Conservation (phyloP, 2,888 invertebrate genomes). For the Podotricha telesiphe region DNA sequence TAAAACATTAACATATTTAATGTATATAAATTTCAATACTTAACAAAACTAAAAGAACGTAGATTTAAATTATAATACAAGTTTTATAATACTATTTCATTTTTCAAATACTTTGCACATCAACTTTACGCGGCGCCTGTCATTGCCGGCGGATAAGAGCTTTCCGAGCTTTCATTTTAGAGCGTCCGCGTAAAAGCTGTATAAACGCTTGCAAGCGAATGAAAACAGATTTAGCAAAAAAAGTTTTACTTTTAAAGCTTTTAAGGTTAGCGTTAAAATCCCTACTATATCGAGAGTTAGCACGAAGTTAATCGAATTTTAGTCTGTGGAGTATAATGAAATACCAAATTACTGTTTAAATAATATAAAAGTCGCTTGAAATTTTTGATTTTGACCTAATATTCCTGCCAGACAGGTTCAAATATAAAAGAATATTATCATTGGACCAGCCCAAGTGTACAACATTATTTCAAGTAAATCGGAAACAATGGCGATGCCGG, state of each 20-base stretch:
- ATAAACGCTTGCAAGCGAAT: conserved; percentile 22
- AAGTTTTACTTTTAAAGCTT: conserved; percentile 12
- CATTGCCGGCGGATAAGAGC: conserved; percentile 33
- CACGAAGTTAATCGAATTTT: conserved; percentile 13
- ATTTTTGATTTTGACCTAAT: no score
- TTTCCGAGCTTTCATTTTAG: conserved; percentile 26
- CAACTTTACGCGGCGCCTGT: conserved; percentile 30
- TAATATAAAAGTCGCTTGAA: no score
- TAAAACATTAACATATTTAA: not conserved
- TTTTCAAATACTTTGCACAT: conserved; percentile 22
- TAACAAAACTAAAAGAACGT: not conserved
- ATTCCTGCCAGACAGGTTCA: no score
- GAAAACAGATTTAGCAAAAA: conserved; percentile 32
- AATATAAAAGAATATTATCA: no score
- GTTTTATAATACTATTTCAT: conserved; percentile 21
- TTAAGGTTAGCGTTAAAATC: conserved; percentile 6
- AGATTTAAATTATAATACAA: conserved; percentile 10
- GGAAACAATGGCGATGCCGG: no score
- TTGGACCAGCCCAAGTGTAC: no score
- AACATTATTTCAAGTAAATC: no score
- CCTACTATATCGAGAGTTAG: conserved; percentile 1
- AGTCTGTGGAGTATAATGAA: no score
- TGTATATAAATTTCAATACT: not conserved
- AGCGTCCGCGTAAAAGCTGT: conserved; percentile 32
- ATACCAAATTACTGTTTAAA: no score